Conservation (phyloP, 2,113 vertebrate genomes). For the Cavia porcellus region DNA sequence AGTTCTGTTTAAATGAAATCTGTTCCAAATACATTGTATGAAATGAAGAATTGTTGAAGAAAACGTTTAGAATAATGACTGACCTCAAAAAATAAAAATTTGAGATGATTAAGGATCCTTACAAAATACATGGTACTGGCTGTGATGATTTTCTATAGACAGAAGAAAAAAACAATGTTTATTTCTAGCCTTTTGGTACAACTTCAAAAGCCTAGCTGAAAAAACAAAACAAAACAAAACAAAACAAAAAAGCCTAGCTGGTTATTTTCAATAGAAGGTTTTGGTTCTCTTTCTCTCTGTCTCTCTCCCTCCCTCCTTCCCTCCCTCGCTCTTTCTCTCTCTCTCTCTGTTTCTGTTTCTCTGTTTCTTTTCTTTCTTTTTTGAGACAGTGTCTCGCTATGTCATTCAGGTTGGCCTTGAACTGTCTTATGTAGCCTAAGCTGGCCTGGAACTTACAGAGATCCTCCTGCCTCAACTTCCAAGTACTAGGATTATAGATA, state of each 20-base stretch:
- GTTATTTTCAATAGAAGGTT: background rate
- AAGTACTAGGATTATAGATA: background rate
- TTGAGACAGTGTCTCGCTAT: background rate
- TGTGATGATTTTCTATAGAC: background rate
- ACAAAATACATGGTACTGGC: background rate
- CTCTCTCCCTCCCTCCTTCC: no score
- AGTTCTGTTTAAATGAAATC: slow-evolving; percentile 62
- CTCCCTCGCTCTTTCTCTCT: no score
- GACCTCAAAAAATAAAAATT: slow-evolving; percentile 2
- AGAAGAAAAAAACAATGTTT: background rate
- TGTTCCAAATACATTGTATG: background rate
- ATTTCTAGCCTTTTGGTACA: slow-evolving; percentile 3
- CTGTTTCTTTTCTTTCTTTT: background rate
- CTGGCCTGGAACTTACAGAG: background rate
- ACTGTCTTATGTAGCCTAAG: background rate
- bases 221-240: no score
- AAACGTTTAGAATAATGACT: background rate
- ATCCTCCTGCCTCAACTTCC: background rate
- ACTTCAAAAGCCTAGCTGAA: background rate
- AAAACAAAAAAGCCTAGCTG: background rate
- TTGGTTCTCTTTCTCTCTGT: no score
- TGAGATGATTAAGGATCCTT: slow-evolving; percentile 24
- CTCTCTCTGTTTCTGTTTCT: no score
- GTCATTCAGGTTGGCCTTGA: background rate
- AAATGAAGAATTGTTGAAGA: background rate